A percentile compares a stretch with the other conserved stretches of the same genome.
phyloP scores from a whole-genome alignment of 2,888 invertebrate genomes.

The Nomada flava region DNA sequence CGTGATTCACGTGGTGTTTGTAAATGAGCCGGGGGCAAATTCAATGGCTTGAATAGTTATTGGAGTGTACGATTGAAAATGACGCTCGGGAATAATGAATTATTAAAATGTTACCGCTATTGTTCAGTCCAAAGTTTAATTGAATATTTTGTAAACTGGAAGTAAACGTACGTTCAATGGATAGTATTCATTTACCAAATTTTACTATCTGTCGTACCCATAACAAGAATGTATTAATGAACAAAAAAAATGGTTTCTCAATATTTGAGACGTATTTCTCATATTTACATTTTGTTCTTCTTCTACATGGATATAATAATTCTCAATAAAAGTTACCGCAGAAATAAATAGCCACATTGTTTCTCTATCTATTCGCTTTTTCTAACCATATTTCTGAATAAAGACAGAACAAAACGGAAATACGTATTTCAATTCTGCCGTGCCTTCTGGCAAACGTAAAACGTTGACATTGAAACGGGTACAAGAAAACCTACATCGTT shows the following conservation, averaged over 20 bases:
- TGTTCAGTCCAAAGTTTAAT: background rate
- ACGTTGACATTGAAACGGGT: slow-evolving; percentile 16
- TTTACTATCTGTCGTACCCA: too few species aligned
- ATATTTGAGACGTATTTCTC: too few species aligned
- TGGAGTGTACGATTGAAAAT: slow-evolving; percentile 2
- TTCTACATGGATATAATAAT: background rate
- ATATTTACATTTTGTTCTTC: too few species aligned
- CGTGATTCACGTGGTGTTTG: slow-evolving; percentile 8
- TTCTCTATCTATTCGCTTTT: background rate
- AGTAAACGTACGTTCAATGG: background rate
- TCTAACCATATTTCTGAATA: background rate
- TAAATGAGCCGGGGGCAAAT: slow-evolving; percentile 25
- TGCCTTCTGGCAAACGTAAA: background rate
- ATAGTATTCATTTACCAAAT: too few species aligned
- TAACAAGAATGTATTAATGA: too few species aligned
- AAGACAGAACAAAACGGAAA: background rate
- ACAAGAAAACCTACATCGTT: background rate
- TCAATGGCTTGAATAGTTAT: slow-evolving; percentile 10
- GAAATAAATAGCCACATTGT: background rate
- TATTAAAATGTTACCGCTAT: background rate
- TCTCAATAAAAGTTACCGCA: background rate
- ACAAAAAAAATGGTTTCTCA: too few species aligned
- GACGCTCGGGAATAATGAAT: background rate
- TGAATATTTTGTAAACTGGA: background rate
- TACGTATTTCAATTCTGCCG: background rate